Base-by-base conservation (phyloP, 1,140 invertebrate species). In the Bombyx mandarina region DNA sequence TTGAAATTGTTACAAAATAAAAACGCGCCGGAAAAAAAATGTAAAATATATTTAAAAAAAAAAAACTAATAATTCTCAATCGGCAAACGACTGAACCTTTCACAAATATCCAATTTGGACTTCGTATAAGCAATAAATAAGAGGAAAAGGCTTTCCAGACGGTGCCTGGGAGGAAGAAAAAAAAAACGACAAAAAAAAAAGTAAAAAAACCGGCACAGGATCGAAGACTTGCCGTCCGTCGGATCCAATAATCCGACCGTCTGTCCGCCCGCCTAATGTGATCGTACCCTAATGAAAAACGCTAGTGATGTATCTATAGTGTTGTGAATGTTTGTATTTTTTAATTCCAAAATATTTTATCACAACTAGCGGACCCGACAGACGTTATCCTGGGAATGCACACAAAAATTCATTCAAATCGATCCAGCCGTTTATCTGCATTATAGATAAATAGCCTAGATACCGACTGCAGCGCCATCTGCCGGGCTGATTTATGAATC, bases 71-170 rank as follows among this genome's bases (percentile, higher is more conserved):
- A 56, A 71, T 72, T 73, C 69, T 69, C 69, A 77, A 5, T 77
- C 64, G 71, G 67, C 73, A 73, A 81, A 82, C 71, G 77, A 69
- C 66, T 74, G 71, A 74, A 79, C 75, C 75, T 82, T 77, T 79
- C 72, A 77, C 79, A 83, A 86, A 86, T 84, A 84, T 84, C 81
- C 82, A 82, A 86, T 86, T 86, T 79, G 70, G 67, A 72, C 65
- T 80, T 68, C 81, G 81, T 86, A 86, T 86, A 86, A 86, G 82
- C 82, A 84, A 84, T 86, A 84, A 86, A 86, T 86, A 86, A 86
- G 78, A 80, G 82, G 82, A 83, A 83, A 83, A 81, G 79, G 76
- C 78, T 82, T 85, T 75, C 82, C 80, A 83, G 81, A 84, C 80
- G 74, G 73, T 67, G 66, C 73, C 66, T 65, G 69, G 60, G 56